phyloP scores from a whole-genome alignment of 2,888 invertebrate genomes.

The Limnephilus rhombicus region DNA sequence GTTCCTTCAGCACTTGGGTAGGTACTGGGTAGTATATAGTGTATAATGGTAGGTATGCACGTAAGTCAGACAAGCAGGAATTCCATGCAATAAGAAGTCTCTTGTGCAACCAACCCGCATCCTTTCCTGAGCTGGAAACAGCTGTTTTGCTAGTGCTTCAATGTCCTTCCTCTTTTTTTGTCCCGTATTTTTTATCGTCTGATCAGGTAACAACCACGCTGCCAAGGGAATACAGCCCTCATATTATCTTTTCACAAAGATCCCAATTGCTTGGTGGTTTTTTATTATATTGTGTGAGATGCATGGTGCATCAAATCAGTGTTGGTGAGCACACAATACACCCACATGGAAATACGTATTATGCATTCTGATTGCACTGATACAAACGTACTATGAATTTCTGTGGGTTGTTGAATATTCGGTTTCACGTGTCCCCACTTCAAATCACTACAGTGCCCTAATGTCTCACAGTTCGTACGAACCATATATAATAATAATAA shows the following conservation, averaged over 20 bases:
- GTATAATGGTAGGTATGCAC: not conserved
- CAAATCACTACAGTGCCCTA: not conserved
- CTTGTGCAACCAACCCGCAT: constrained; percentile 39
- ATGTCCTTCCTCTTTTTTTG: constrained; percentile 46
- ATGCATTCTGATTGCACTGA: not conserved
- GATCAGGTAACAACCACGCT: constrained; percentile 25
- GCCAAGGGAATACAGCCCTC: not conserved
- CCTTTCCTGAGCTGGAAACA: constrained; percentile 27
- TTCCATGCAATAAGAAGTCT: constrained; percentile 34
- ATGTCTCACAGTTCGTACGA: not conserved
- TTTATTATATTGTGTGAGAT: not conserved
- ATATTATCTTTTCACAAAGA: not conserved
- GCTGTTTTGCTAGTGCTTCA: constrained; percentile 42
- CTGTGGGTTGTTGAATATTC: constrained; percentile 9
- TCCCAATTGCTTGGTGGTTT: not conserved
- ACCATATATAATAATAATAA: too few relatives aligned
- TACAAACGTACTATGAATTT: not conserved
- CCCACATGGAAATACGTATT: not conserved
- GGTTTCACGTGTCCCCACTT: not conserved
- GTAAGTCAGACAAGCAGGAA: constrained; percentile 24
- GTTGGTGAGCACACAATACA: constrained; percentile 17
- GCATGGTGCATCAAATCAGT: constrained; percentile 17
- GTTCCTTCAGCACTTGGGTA: not conserved
- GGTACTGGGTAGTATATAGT: not conserved
- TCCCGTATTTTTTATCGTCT: constrained; percentile 34